Conservation (phyloP, 35 echinoderm and acorn worm species). For the Ptychodera flava region DNA sequence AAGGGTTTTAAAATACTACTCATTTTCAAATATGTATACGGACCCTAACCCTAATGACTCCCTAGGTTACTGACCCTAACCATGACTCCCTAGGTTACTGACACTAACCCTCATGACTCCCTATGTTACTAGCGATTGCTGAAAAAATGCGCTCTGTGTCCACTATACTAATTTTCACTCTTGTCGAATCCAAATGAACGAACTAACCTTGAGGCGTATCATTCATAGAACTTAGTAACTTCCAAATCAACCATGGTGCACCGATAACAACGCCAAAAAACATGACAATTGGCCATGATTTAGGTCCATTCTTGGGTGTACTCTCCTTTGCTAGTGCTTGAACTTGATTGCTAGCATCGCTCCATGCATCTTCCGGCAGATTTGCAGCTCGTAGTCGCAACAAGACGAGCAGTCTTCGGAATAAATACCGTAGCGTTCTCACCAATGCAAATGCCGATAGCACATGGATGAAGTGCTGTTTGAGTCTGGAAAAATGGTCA, state of each 20-base stretch:
- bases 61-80: no score
- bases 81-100: no score
- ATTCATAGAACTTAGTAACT: constrained; percentile 61
- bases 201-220: no score
- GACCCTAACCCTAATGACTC: no score
- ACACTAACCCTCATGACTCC: no score
- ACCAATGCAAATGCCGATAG: constrained; percentile 75
- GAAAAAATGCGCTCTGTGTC: no score
- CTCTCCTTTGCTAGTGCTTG: background rate
- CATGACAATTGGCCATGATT: constrained; percentile 94
- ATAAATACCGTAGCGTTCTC: constrained; percentile 64
- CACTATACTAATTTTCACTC: no score
- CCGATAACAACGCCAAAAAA: constrained; percentile 94
- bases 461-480: constrained; percentile 75
- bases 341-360: constrained; percentile 45
- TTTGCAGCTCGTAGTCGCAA: constrained; percentile 42
- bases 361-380: constrained; percentile 82
- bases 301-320: constrained; percentile 17
- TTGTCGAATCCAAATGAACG: no score
- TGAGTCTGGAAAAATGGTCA: constrained; percentile 90
- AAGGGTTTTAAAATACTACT: no score
- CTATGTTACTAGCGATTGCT: no score
- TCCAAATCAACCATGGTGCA: constrained; percentile 95
- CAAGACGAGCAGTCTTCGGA: constrained; percentile 49
- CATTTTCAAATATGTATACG: no score